Evolutionary conservation across 2,113 vertebrate genomes (phyloP).

Genomic region (Garra rufa): DNA sequence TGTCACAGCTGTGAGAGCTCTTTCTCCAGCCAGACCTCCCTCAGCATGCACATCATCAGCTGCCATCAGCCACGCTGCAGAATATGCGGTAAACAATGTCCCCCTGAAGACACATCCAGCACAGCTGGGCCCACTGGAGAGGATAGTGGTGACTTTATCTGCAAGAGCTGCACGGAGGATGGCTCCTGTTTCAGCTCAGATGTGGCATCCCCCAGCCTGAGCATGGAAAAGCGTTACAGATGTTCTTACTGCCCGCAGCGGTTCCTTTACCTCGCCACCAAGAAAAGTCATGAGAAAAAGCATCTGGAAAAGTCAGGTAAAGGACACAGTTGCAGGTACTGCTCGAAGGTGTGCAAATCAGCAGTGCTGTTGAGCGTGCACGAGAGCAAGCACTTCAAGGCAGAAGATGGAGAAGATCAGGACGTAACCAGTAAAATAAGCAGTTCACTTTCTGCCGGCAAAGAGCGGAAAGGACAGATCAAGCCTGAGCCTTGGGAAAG

Average conservation of each 20-base stretch:
- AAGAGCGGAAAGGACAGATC: constrained; percentile 57
- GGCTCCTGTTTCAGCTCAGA: constrained; percentile 83
- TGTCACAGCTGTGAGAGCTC: constrained; percentile 90
- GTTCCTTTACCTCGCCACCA: constrained; percentile 95
- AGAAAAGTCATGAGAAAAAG: constrained; percentile 93
- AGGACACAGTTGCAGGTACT: constrained; percentile 82
- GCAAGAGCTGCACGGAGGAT: constrained; percentile 89
- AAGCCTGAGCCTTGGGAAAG: constrained; percentile 65
- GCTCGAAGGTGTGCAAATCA: constrained; percentile 85
- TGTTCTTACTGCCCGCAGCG: constrained; percentile 96
- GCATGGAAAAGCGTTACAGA: constrained; percentile 90
- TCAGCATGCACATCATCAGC: constrained; percentile 89
- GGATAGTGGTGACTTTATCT: constrained; percentile 86
- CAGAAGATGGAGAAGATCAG: constrained; percentile 62
- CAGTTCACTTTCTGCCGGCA: constrained; percentile 52
- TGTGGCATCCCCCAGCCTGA: constrained; percentile 85
- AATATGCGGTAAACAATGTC: constrained; percentile 91
- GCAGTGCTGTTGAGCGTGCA: constrained; percentile 84
- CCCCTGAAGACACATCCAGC: constrained; percentile 82
- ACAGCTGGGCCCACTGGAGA: constrained; percentile 78
- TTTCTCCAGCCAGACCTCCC: constrained; percentile 88
- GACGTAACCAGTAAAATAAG: constrained; percentile 56
- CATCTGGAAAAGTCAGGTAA: constrained; percentile 82
- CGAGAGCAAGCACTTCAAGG: constrained; percentile 85
- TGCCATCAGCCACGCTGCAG: constrained; percentile 89